phyloP scores from a whole-genome alignment of 2,113 vertebrate genomes.

The Heterotis niloticus region DNA sequence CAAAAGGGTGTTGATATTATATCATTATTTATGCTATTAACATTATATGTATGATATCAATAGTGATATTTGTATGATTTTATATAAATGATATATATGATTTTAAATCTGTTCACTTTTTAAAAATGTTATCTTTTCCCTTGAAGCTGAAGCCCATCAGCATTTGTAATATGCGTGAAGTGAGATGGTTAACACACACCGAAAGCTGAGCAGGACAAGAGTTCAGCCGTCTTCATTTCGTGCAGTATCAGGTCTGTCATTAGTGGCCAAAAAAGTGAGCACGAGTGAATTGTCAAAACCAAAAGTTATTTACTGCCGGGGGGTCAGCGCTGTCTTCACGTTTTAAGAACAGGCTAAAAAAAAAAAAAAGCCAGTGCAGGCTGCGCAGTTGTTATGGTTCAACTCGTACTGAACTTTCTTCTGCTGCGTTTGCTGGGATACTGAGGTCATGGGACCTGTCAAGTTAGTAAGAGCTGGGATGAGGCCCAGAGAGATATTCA shows the following conservation, averaged over 20 bases:
- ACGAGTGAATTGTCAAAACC: not conserved
- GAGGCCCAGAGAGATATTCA: not conserved
- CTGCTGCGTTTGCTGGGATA: constrained; percentile 44
- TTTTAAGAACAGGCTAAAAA: constrained; percentile 2
- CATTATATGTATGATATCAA: no score
- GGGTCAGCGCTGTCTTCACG: constrained; percentile 9
- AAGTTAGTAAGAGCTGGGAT: constrained; percentile 37
- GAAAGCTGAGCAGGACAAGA: not conserved
- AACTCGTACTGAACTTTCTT: constrained; percentile 28
- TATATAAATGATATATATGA: not conserved
- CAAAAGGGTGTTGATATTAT: no score
- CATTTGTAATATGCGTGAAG: not conserved
- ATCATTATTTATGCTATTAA: no score
- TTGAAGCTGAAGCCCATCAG: not conserved
- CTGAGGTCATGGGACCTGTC: constrained; percentile 55
- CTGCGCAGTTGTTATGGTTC: constrained; percentile 39
- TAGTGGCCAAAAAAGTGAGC: constrained; percentile 13
- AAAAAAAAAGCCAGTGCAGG: not conserved
- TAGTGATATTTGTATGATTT: no score
- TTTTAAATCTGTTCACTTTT: not conserved
- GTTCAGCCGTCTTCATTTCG: not conserved
- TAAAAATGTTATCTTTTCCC: no score
- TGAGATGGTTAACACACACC: not conserved
- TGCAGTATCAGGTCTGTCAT: not conserved
- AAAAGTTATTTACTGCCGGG: constrained; percentile 3